These are phyloP conservation scores for Zeuzera pyrina DNA, from an alignment of 2,888 invertebrate species.

Conservation along the genomic window DNA sequence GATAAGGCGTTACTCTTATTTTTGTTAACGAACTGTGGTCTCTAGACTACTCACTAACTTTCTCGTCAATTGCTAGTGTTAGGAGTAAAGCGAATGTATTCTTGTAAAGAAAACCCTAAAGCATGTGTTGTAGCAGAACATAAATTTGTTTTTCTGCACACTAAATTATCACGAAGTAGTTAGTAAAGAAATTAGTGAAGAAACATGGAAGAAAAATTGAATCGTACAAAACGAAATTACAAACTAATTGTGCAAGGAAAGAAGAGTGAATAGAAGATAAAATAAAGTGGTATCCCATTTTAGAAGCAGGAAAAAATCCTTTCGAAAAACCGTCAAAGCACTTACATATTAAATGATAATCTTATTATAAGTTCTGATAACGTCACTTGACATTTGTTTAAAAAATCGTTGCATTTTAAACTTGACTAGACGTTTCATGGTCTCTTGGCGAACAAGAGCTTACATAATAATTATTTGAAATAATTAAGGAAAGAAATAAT, in stretches of 20 bases:
- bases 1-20: too few species aligned
- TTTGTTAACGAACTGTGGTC: too few species aligned
- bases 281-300: conserved; percentile 26
- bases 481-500: not conserved
- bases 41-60: too few species aligned
- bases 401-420: conserved; percentile 33
- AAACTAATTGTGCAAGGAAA: conserved; percentile 34
- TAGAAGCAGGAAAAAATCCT: conserved; percentile 37
- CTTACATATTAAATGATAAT: conserved; percentile 60
- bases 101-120: conserved; percentile 23
- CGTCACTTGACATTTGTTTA: conserved; percentile 61
- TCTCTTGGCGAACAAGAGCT: not conserved
- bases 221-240: conserved; percentile 41
- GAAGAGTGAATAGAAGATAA: conserved; percentile 31
- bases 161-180: conserved; percentile 33
- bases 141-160: conserved; percentile 52
- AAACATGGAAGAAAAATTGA: conserved; percentile 33
- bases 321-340: conserved; percentile 56
- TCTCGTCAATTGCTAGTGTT: too few species aligned
- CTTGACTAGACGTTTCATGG: conserved; percentile 52
- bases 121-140: conserved; percentile 39
- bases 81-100: too few species aligned
- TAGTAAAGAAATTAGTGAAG: conserved; percentile 28
- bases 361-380: conserved; percentile 67
- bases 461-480: not conserved